These are phyloP conservation scores for Galerucella nymphaeae DNA, from an alignment of 2,888 invertebrate species.

Conservation along the genomic window DNA sequence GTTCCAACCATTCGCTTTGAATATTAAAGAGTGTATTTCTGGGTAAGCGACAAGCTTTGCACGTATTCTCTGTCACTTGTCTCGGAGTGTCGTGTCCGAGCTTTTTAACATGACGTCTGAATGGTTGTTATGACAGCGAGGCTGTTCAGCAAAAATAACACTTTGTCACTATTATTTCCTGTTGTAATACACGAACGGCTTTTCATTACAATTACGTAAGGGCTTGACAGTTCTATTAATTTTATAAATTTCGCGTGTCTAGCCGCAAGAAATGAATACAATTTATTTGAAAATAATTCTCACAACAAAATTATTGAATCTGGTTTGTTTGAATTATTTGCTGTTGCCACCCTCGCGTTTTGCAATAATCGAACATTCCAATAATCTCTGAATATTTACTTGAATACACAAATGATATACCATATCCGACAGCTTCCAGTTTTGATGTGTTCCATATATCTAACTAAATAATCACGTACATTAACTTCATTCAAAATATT, in stretches of 20 bases:
- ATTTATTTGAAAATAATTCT: not conserved
- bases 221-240: slow-evolving; percentile 40
- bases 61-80: slow-evolving; percentile 59
- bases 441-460: not conserved
- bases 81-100: slow-evolving; percentile 54
- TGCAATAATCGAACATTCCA: too few relatives aligned
- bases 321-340: too few relatives aligned
- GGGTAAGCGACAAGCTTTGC: slow-evolving; percentile 59
- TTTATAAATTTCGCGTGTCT: slow-evolving; percentile 24
- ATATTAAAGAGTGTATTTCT: slow-evolving; percentile 57
- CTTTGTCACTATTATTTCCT: slow-evolving; percentile 60
- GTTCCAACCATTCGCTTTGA: slow-evolving; percentile 47
- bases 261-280: not conserved
- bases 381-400: too few relatives aligned
- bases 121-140: slow-evolving; percentile 59
- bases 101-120: slow-evolving; percentile 59
- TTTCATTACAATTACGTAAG: slow-evolving; percentile 39
- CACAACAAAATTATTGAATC: too few relatives aligned
- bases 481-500: not conserved
- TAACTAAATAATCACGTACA: not conserved
- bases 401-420: not conserved
- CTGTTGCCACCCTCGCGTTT: too few relatives aligned
- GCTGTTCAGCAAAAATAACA: slow-evolving; percentile 58
- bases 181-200: slow-evolving; percentile 40
- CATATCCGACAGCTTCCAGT: slow-evolving; percentile 5